Conservation (phyloP, 2,797 vertebrate species). For the Anguilla marmorata region DNA sequence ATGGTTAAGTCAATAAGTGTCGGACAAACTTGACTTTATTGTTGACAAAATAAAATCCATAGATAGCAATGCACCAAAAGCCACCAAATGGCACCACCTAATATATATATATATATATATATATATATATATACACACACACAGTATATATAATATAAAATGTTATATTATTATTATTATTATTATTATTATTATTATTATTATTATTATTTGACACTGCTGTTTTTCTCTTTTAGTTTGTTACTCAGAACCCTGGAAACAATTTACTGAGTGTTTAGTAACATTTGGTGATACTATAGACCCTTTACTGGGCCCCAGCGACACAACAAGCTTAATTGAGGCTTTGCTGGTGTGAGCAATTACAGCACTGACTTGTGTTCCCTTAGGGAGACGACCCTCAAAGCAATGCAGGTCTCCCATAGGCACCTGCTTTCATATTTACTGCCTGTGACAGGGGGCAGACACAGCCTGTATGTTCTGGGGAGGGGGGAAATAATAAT, state of each 20-base stretch:
- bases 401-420: slow-evolving; percentile 43
- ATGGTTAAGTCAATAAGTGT: neutral
- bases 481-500: slow-evolving; percentile 57
- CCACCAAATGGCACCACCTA: neutral
- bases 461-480: slow-evolving; percentile 48
- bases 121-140: neutral
- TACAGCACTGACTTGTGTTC: slow-evolving; percentile 54
- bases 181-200: neutral
- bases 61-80: neutral
- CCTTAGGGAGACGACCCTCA: slow-evolving; percentile 51
- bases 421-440: slow-evolving; percentile 64
- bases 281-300: neutral
- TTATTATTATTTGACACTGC: neutral
- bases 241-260: neutral
- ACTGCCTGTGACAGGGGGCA: slow-evolving; percentile 57
- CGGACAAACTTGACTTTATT: neutral
- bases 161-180: neutral
- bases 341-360: slow-evolving; percentile 61
- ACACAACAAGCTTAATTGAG: slow-evolving; percentile 55
- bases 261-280: neutral
- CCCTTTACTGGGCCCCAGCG: slow-evolving; percentile 1
- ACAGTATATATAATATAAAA: neutral
- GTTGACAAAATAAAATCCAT: neutral
- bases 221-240: neutral
- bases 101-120: no score